Conservation (phyloP, 2,113 vertebrate species). For the Pachypanchax playfairii region DNA sequence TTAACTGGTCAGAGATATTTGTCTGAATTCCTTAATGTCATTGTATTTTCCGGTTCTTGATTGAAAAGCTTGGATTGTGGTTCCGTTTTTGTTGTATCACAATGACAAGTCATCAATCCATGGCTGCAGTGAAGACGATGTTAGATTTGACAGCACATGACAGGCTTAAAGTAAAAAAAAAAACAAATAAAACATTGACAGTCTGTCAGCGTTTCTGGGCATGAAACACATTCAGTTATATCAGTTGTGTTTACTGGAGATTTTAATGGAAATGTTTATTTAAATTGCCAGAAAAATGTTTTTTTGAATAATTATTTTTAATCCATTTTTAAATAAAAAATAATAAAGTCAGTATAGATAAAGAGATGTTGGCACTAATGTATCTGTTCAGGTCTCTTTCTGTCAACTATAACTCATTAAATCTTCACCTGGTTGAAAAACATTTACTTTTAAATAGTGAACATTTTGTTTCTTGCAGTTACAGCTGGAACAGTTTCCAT, state of each 20-base stretch:
- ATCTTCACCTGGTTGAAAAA: too few relatives aligned
- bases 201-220: slow-evolving; percentile 12
- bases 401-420: too few relatives aligned
- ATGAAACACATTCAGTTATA: background rate
- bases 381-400: too few relatives aligned
- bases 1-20: background rate
- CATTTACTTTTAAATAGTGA: too few relatives aligned
- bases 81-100: slow-evolving; percentile 7
- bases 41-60: background rate
- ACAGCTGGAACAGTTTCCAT: too few relatives aligned
- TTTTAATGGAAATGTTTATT: too few relatives aligned
- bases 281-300: too few relatives aligned
- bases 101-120: slow-evolving; percentile 41
- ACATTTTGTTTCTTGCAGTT: too few relatives aligned
- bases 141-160: slow-evolving; percentile 33
- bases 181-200: background rate
- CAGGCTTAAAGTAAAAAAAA: slow-evolving; percentile 10
- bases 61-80: slow-evolving; percentile 3
- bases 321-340: too few relatives aligned
- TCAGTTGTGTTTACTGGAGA: background rate
- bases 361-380: too few relatives aligned
- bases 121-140: slow-evolving; percentile 10
- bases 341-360: too few relatives aligned
- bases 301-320: too few relatives aligned
- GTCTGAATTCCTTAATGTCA: background rate